Base-by-base conservation (phyloP, 2,888 invertebrate genomes). In the Anthophora plumipes region DNA sequence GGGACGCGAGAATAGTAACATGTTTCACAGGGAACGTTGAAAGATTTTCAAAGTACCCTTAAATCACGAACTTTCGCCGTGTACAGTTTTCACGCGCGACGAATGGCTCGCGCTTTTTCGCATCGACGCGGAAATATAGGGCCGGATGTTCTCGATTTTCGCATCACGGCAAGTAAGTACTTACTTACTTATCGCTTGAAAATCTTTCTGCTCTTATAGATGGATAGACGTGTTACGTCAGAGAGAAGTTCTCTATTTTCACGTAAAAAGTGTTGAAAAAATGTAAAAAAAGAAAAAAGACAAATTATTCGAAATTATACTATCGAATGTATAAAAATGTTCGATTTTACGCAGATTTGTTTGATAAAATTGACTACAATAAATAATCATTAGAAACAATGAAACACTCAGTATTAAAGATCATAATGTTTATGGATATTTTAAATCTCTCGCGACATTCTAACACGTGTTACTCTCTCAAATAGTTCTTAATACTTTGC, bases 41-140 rank as follows among this genome's bases (percentile, higher is more conserved):
- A 68, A 63, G 59, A 68, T 68, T 69, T 54, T 39, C 31, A 22
- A 54, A 74, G 69, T 69, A 55, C 43, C 50, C 46, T 54, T 74
- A 78, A 78, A 78, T 78, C 78, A 59, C 41, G 54, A 68, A 74
- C 57, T 78, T 68, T 64, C 37, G 43, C 43, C 25, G 39, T 20
- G 41, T 50, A 22, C 22, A 69, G 48, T 52, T 57, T 77, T 52
- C 63, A 17, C 41, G 55, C 9, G 39, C 46, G 20, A 46, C 48
- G 20, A 52, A 41, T 67, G 41, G 43, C 39, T 39, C 14, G 8
- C 17, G 31, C 48, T 64, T 70, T 64, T 60, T 37, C 50, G 25
- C 70, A 20, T 37, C 55, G 50, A 55, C 31, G 46, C 25, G 64
- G 22, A 72, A 64, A 72, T 39, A 31, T 41, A 59, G n/a, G 59